phyloP scores from a whole-genome alignment of 2,797 vertebrate genomes.

The Danio kyathit region DNA sequence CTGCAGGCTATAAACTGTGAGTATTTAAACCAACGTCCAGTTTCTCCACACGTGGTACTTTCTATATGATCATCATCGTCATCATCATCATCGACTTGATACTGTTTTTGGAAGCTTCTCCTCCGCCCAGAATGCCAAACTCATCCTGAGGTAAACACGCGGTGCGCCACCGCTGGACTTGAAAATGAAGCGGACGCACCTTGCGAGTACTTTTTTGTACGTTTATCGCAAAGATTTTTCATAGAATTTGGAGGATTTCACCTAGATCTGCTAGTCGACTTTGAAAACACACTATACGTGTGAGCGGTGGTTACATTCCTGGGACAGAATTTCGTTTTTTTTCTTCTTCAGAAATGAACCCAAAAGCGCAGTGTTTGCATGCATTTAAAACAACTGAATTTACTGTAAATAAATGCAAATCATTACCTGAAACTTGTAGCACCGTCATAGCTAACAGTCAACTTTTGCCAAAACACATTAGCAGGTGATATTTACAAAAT shows the following conservation, averaged over 20 bases:
- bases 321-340: no score
- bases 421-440: not conserved
- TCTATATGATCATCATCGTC: slow-evolving; percentile 76
- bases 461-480: not conserved
- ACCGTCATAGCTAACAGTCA: not conserved
- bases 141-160: not conserved
- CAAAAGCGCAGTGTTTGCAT: not conserved
- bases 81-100: slow-evolving; percentile 66
- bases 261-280: not conserved
- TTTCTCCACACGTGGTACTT: slow-evolving; percentile 86
- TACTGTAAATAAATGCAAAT: not conserved
- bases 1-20: slow-evolving; percentile 72
- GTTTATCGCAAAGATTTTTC: not conserved
- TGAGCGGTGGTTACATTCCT: no score
- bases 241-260: not conserved
- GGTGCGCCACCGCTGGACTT: slow-evolving; percentile 35
- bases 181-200: not conserved
- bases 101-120: slow-evolving; percentile 54
- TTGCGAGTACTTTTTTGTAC: not conserved
- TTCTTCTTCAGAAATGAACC: not conserved
- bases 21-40: slow-evolving; percentile 82
- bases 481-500: no score
- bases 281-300: no score
- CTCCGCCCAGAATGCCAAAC: slow-evolving; percentile 18
- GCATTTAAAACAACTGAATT: no score